Conservation (phyloP, 1,140 invertebrate species). For the Pogonomyrmex californicus region DNA sequence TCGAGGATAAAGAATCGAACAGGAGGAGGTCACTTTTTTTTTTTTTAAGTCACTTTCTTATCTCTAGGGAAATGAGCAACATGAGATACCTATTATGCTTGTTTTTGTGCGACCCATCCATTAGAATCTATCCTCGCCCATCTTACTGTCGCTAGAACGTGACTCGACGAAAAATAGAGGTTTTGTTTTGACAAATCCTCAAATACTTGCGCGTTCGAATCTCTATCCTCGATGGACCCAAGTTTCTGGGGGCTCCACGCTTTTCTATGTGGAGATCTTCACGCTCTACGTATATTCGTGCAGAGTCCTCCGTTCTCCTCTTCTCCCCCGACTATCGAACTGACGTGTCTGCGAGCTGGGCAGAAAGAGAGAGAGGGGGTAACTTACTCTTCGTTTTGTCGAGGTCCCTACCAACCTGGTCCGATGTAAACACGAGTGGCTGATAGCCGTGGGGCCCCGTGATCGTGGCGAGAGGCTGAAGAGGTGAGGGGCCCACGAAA, state of each 20-base stretch:
- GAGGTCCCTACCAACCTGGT: constrained; percentile 68
- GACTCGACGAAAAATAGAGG: constrained; percentile 80
- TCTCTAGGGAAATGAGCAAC: constrained; percentile 64
- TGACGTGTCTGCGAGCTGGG: constrained; percentile 43
- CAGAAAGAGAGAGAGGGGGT: constrained; percentile 36
- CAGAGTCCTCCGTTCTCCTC: constrained; percentile 26
- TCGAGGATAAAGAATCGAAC: constrained; percentile 44
- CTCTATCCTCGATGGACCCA: constrained; percentile 61
- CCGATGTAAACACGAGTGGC: constrained; percentile 84
- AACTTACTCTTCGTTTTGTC: constrained; percentile 75
- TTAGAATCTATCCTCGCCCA: background rate
- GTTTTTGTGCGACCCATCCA: background rate
- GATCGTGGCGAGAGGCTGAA: constrained; percentile 44
- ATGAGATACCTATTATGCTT: constrained; percentile 5
- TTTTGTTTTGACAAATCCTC: constrained; percentile 84
- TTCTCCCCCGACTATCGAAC: constrained; percentile 4
- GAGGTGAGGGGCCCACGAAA: constrained; percentile 61
- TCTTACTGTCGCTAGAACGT: constrained; percentile 74
- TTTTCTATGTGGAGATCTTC: constrained; percentile 30
- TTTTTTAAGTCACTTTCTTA: constrained; percentile 72
- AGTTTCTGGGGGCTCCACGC: constrained; percentile 67
- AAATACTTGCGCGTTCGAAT: constrained; percentile 70
- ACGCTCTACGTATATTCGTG: constrained; percentile 52
- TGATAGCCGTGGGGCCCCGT: constrained; percentile 80
- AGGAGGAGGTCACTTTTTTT: constrained; percentile 67